phyloP scores from a whole-genome alignment of 2,888 invertebrate genomes.

The Sericinus montela region DNA sequence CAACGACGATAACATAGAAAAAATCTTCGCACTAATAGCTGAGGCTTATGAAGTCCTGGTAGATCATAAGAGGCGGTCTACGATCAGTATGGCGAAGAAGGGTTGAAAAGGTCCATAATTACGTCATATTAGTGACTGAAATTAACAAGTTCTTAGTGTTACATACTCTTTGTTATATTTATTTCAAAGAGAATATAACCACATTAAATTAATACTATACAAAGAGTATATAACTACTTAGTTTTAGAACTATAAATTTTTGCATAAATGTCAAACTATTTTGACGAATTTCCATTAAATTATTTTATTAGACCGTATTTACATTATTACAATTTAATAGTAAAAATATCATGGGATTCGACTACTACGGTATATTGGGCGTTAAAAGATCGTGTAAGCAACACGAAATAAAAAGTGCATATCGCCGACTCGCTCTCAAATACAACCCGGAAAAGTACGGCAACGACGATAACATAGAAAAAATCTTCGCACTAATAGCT shows the following conservation, averaged over 20 bases:
- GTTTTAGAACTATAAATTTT: too few relatives aligned
- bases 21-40: constrained; percentile 81
- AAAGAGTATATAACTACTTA: too few relatives aligned
- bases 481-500: constrained; percentile 81
- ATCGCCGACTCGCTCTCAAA: constrained; percentile 76
- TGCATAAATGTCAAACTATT: too few relatives aligned
- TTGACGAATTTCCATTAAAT: too few relatives aligned
- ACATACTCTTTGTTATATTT: too few relatives aligned
- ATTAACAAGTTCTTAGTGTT: too few relatives aligned
- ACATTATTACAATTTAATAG: neutral
- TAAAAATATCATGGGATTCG: constrained; percentile 78
- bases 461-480: constrained; percentile 63
- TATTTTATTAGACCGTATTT: neutral
- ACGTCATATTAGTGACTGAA: too few relatives aligned
- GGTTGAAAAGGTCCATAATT: constrained; percentile 89
- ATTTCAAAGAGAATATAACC: too few relatives aligned
- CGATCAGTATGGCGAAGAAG: constrained; percentile 94
- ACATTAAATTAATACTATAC: too few relatives aligned
- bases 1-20: constrained; percentile 63
- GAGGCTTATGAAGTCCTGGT: constrained; percentile 90
- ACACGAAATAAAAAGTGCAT: constrained; percentile 85
- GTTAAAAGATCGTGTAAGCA: constrained; percentile 82
- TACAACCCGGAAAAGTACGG: constrained; percentile 79
- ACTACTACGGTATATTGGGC: constrained; percentile 88
- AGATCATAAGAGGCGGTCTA: constrained; percentile 85